These are phyloP conservation scores for Cepaea hortensis DNA, from an alignment of 2,888 invertebrate genomes.

Conservation along the genomic window DNA sequence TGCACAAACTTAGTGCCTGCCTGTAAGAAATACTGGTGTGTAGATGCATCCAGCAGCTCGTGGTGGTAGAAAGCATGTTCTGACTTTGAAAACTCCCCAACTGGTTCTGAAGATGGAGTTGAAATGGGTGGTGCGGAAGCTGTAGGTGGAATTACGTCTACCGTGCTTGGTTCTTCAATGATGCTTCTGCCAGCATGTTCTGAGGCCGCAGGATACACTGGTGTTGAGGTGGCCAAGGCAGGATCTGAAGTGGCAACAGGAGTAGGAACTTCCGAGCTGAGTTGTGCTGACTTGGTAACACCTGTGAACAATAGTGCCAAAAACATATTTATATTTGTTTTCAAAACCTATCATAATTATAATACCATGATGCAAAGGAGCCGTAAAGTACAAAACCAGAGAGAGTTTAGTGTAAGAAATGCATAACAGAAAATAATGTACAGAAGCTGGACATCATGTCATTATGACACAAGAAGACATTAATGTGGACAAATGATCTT, in stretches of 20 bases:
- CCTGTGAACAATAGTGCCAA: background rate
- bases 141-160: slow-evolving; percentile 3
- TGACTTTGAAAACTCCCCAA: slow-evolving; percentile 5
- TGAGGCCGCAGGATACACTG: background rate
- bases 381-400: no score
- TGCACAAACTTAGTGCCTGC: slow-evolving; percentile 51
- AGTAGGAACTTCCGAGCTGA: slow-evolving; percentile 3
- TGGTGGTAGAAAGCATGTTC: slow-evolving; percentile 44
- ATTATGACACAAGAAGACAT: no score
- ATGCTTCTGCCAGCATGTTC: background rate
- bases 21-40: slow-evolving; percentile 41
- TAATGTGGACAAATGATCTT: no score
- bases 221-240: background rate
- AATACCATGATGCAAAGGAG: no score
- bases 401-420: no score
- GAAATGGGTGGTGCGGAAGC: slow-evolving; percentile 4
- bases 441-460: no score
- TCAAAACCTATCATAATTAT: background rate
- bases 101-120: background rate
- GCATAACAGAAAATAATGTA: no score
- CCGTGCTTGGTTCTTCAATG: background rate
- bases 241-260: slow-evolving; percentile 6
- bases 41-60: slow-evolving; percentile 22
- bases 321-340: background rate
- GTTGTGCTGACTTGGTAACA: background rate